phyloP scores from a whole-genome alignment of 2,113 vertebrate genomes.

The Pteronura brasiliensis region DNA sequence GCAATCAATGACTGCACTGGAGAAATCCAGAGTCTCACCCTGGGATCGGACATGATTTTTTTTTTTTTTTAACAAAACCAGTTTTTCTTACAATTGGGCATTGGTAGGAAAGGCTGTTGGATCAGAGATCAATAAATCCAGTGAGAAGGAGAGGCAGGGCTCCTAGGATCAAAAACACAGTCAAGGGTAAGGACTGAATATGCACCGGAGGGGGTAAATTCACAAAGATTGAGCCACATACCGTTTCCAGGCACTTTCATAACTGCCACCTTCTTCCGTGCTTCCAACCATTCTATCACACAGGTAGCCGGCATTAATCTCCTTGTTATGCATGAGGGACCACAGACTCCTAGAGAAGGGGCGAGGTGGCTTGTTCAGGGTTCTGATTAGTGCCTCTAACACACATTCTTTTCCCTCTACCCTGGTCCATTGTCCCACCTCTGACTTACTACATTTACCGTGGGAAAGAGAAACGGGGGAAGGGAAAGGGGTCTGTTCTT shows the following conservation, averaged over 20 bases:
- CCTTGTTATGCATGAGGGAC: not conserved
- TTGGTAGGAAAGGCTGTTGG: not conserved
- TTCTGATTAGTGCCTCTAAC: not conserved
- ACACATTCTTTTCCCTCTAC: not conserved
- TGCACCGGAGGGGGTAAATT: not conserved
- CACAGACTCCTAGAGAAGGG: not conserved
- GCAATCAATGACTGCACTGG: not conserved
- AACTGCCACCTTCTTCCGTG: not conserved
- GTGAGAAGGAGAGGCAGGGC: not conserved
- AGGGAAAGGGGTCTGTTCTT: not conserved
- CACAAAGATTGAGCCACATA: not conserved
- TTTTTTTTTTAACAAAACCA: not conserved
- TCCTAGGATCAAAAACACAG: not conserved
- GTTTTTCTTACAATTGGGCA: not conserved
- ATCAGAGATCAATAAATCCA: not conserved
- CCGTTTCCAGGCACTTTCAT: not conserved
- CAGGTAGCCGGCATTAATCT: not conserved
- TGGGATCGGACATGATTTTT: not conserved
- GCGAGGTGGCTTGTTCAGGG: not conserved
- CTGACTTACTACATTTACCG: not conserved
- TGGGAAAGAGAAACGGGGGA: not conserved
- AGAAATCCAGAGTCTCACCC: not conserved
- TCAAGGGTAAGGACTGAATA: not conserved
- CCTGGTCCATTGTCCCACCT: not conserved
- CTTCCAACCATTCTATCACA: not conserved